Conservation (phyloP, 1,140 invertebrate species). For the Drosophila parabipectinata region DNA sequence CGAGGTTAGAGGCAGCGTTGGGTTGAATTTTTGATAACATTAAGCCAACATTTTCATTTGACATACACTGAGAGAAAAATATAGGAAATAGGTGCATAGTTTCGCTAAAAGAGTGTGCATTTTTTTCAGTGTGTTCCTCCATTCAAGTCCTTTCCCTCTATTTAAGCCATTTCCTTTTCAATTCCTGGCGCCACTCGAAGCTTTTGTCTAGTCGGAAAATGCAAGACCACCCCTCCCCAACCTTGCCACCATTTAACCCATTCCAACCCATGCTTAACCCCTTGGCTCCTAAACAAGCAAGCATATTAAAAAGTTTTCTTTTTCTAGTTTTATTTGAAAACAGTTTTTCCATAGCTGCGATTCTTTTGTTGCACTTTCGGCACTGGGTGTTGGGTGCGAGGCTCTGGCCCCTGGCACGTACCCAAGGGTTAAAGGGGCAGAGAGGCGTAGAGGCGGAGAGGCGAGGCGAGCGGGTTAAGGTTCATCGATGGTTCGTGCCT, state of each 20-base stretch:
- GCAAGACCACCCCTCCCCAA: background rate
- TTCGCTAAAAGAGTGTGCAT: background rate
- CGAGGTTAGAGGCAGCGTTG: background rate
- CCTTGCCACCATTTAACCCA: conserved; percentile 3
- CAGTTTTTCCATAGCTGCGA: conserved; percentile 55
- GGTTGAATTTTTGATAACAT: conserved; percentile 74
- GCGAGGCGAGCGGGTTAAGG: conserved; percentile 17
- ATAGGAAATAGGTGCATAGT: too few relatives aligned
- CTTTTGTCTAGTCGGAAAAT: conserved; percentile 58
- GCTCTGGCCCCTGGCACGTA: conserved; percentile 49
- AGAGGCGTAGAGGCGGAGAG: too few relatives aligned
- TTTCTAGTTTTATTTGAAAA: conserved; percentile 48
- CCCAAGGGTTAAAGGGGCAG: conserved; percentile 3
- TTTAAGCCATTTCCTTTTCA: conserved; percentile 33
- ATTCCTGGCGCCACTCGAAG: conserved; percentile 62
- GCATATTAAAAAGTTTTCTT: conserved; percentile 71
- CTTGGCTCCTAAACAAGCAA: conserved; percentile 32
- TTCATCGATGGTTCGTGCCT: conserved; percentile 79
- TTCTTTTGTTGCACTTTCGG: conserved; percentile 41
- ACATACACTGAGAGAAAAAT: conserved; percentile 32
- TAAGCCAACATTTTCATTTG: conserved; percentile 77
- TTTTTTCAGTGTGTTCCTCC: background rate
- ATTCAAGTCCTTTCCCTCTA: conserved; percentile 1
- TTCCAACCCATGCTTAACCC: background rate
- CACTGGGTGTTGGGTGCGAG: conserved; percentile 52